Conservation (phyloP, 2,113 vertebrate species). For the human (Homo sapiens) region GRCh38 chr2:29984501-29985000, state of each 20-base stretch:
- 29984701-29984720: neutral
- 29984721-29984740: neutral
- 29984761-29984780: neutral
- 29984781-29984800: too few species aligned
- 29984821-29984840: too few species aligned
- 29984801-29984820: too few species aligned
- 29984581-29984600: too few species aligned
- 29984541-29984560: neutral
- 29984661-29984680: neutral
- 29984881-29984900: too few species aligned
- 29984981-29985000: too few species aligned
- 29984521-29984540: neutral
- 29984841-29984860: rapidly evolving
- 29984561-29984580: neutral
- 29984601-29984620: neutral
- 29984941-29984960: too few species aligned
- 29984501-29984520: neutral
- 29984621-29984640: neutral
- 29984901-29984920: too few species aligned
- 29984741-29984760: neutral
- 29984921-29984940: too few species aligned
- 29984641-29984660: conserved; percentile 1
- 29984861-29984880: too few species aligned
- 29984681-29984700: neutral
- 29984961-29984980: too few species aligned